Evolutionary conservation across 2,113 vertebrate genomes (phyloP), one percentile per base, ranked within the genome.

Genomic region (Vulpes ferrilata): DNA sequence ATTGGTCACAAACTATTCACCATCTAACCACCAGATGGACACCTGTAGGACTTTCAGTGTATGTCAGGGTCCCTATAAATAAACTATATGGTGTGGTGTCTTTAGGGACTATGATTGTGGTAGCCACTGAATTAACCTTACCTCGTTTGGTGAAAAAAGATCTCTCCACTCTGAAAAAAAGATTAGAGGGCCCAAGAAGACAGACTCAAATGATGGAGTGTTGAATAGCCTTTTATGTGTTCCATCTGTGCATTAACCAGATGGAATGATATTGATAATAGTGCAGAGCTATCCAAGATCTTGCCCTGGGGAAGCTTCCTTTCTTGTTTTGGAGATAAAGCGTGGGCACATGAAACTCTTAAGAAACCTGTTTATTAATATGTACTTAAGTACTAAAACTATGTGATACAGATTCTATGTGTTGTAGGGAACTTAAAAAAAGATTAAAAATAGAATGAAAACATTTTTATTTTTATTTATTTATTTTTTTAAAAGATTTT

Each of bases 321-420:
- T 92, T 96, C 76, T 74, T 87, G 7, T 94, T 93, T 67, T 94
- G 27, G 25, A 83, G 30, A 74, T 81, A 93, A 95, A 80, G 3
- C 16, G 69, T 38, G 86, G 7, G 27, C n/a, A 20, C 4, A 11
- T 57, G 59, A 83, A 88, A 80, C n/a, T 82, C 57, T 65, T 67
- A 90, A 43, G 62, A 90, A 90, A 96, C 67, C 64, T 48, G 5
- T 43, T 57, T 83, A 67, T 71, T 19, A 76, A 30, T 73, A 16
- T 80, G 4, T 81, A 89, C 38, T 53, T 69, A 83, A 93, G 20
- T 89, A 25, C 20, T 78, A 51, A 92, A 93, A 79, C 94, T 76
- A 83, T 78, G 7, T 91, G 12, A 10, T 81, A 87, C 20, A 71
- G 69, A 48, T 85, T n/a, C 60, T 83, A 11, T 92, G 27, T 73